Evolutionary conservation across 2,113 vertebrate species (phyloP), one percentile per base, ranked within the genome.

Genomic region (Erythrocercus mccallii): DNA sequence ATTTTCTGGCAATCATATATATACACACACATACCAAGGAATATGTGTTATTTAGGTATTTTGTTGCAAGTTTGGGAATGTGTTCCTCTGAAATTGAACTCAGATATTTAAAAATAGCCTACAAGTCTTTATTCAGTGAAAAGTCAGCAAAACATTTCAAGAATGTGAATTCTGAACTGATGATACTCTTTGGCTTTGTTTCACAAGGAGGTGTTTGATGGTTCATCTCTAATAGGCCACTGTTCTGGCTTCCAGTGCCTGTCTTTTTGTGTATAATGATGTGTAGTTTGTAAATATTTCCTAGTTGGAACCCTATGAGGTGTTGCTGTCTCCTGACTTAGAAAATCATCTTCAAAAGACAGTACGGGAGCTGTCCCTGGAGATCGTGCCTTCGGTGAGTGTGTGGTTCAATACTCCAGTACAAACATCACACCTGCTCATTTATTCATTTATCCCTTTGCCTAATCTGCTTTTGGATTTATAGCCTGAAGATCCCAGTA

Each of bases 281-380:
- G 0, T 47, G 23, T 37, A 56, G 15, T 37, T 88, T 96, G 74
- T 8, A 53, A 88, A 77, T 38, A 10, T 77, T 88, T 88, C 57
- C 40, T 96, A 99, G 99, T 11, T 99, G 96, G 99, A 99, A 27
- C 98, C 97, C 28, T 99, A 98, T 72, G 98, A 98, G 37, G 99
- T 99, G 69, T 98, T 16, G 0, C 78, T 99, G 38, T 91, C 97
- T 71, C 81, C 98, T 19, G 99, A 99, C 17, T 96, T 99, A 65
- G 97, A 98, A 90, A 98, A 98, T 90, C 98, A 98, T 42, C 95
- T 99, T 35, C 91, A 95, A 16, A 94, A 38, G 17, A 77, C 98
- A 4, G 37, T 99, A 38, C 97, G 97, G 69, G 99, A 99, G 3
- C 97, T 99, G 11, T 97, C 98, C 30, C 97, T 99, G 96, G 96